phyloP scores from a whole-genome alignment of 35 echinoderm and acorn worm species.

The Diadema setosum region DNA sequence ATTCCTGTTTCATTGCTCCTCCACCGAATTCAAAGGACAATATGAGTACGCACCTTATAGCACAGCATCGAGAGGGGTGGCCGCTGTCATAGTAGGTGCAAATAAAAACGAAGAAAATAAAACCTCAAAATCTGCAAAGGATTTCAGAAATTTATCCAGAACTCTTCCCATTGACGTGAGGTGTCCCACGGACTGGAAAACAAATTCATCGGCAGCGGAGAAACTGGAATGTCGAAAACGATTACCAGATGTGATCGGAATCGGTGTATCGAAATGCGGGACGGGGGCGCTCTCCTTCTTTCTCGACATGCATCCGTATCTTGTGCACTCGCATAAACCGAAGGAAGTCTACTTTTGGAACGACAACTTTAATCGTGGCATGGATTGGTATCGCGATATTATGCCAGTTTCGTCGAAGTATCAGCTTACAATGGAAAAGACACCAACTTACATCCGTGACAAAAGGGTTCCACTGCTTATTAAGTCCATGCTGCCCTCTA shows the following conservation, averaged over 20 bases:
- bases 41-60: too few relatives aligned
- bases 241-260: constrained; percentile 28
- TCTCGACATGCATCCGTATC: constrained; percentile 23
- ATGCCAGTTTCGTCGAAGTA: constrained; percentile 20
- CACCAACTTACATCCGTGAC: constrained; percentile 30
- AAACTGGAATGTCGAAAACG: constrained; percentile 12
- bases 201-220: too few relatives aligned
- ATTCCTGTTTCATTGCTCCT: too few relatives aligned
- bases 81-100: too few relatives aligned
- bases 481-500: background rate
- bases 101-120: too few relatives aligned
- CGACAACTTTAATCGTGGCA: background rate
- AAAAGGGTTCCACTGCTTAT: background rate
- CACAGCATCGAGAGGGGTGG: too few relatives aligned
- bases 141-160: too few relatives aligned
- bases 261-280: constrained; percentile 46
- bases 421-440: constrained; percentile 38
- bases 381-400: constrained; percentile 14
- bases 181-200: too few relatives aligned
- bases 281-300: constrained; percentile 35
- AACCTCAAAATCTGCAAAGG: too few relatives aligned
- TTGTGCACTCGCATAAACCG: background rate
- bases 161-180: too few relatives aligned
- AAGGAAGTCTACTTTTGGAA: background rate
- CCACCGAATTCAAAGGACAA: too few relatives aligned